These are phyloP conservation scores for Dinothrombium tinctorium DNA, from an alignment of 1,140 invertebrate genomes.

Conservation along the genomic window DNA sequence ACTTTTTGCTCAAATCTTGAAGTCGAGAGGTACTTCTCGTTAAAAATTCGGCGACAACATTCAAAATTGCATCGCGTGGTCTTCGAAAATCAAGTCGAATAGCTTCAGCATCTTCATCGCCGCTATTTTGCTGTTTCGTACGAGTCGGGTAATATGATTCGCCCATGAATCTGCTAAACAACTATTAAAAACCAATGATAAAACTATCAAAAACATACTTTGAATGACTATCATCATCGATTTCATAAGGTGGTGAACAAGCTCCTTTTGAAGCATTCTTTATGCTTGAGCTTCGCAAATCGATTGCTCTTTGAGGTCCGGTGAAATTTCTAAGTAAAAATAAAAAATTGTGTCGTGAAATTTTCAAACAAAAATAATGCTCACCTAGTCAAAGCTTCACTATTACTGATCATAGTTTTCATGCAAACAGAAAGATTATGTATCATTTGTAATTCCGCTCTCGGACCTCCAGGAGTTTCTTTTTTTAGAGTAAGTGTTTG, in stretches of 20 bases:
- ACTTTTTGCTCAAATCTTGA: slow-evolving; percentile 61
- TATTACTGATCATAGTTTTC: slow-evolving; percentile 82
- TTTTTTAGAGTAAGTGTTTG: slow-evolving; percentile 62
- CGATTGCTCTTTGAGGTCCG: slow-evolving; percentile 55
- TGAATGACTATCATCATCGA: slow-evolving; percentile 64
- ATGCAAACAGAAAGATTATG: slow-evolving; percentile 80
- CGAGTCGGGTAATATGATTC: slow-evolving; percentile 5
- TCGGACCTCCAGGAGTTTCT: slow-evolving; percentile 34
- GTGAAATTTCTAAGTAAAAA: slow-evolving; percentile 48
- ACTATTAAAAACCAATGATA: background rate
- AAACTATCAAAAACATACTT: slow-evolving; percentile 24
- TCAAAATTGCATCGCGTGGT: slow-evolving; percentile 69
- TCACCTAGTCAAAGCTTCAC: slow-evolving; percentile 81
- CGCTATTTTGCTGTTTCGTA: slow-evolving; percentile 13
- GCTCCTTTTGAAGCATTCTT: slow-evolving; percentile 20
- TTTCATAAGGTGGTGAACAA: slow-evolving; percentile 56
- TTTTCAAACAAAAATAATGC: slow-evolving; percentile 11
- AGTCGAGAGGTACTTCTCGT: slow-evolving; percentile 52
- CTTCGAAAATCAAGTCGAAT: slow-evolving; percentile 65
- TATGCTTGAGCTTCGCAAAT: slow-evolving; percentile 18
- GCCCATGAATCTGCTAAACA: slow-evolving; percentile 8
- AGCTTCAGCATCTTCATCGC: slow-evolving; percentile 24
- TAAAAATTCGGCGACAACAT: slow-evolving; percentile 73
- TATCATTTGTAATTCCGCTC: slow-evolving; percentile 79
- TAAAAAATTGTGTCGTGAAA: background rate